Evolutionary conservation across 1,140 invertebrate species (phyloP), one percentile per base, ranked within the genome.

Genomic region (Tigriopus japonicus): DNA sequence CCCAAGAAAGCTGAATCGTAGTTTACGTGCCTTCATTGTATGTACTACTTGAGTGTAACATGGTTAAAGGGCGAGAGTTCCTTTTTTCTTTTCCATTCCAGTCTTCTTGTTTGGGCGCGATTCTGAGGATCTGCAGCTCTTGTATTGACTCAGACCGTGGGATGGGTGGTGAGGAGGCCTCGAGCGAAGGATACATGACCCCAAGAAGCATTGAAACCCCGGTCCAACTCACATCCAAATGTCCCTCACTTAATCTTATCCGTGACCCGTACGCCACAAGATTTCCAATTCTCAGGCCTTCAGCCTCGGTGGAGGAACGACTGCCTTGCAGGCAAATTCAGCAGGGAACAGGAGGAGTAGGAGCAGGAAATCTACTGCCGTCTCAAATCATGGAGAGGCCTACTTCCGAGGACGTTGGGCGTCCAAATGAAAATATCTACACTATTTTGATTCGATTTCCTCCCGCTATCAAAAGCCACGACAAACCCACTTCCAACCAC

Each of bases 171-270:
- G 68, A 69, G 15, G 68, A 69, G 52, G 66, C 67, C 56, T 68
- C 68, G 15, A 68, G 67, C 42, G 55, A 51, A 51, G 68, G 65
- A 56, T 68, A 66, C 62, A 69, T 71, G 54, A 91, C 87, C 40
- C 86, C 87, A 9, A 79, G 87, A 21, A 88, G 85, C 9, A 80
- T 82, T 21, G 87, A 91, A 69, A 91, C 87, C 59, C 86, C 86
- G 45, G 75, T 89, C 59, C 82, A 84, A 54, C 70, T 70, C 67
- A 83, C 86, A 28, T 88, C 86, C 9, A 81, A 76, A 77, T 85
- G 85, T 69, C 84, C 84, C 43, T 87, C 86, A 21, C 72, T 89
- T 56, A 87, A 86, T 69, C 82, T 86, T 56, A 86, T 87, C 65
- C 78, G 82, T 64, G 81, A 81, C 70, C 82, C 77, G 41, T 76